A percentile compares a stretch with the other conserved stretches of the same genome.
Evolutionary conservation across 2,888 invertebrate species (phyloP).

Genomic region (Trissolcus brochymenae): DNA sequence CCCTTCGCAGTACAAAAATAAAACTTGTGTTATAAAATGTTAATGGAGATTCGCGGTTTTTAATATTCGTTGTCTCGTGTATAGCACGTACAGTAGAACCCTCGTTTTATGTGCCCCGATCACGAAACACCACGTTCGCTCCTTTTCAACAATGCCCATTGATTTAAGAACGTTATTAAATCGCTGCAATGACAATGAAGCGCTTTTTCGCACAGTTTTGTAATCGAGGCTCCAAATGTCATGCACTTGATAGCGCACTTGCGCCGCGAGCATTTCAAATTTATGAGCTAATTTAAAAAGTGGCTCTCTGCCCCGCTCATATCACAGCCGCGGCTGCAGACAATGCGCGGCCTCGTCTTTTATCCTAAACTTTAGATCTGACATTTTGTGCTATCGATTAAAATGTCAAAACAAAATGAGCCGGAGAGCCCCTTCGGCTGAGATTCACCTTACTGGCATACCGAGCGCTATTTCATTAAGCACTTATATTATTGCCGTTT

Average conservation of each 20-base stretch:
- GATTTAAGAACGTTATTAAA: constrained; percentile 43
- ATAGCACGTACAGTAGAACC: no score
- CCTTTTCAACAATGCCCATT: constrained; percentile 39
- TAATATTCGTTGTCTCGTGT: background rate
- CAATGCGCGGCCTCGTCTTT: constrained; percentile 57
- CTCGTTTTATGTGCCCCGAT: constrained; percentile 4
- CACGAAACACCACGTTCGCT: background rate
- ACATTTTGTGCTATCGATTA: constrained; percentile 58
- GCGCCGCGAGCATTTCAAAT: constrained; percentile 38
- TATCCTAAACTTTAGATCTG: constrained; percentile 60
- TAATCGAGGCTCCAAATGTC: constrained; percentile 47
- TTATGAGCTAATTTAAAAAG: constrained; percentile 57
- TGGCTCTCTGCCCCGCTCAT: constrained; percentile 46
- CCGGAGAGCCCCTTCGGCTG: constrained; percentile 18
- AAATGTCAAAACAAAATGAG: constrained; percentile 59
- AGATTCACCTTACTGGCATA: constrained; percentile 31
- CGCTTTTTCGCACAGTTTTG: constrained; percentile 45
- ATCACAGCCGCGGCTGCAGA: constrained; percentile 40
- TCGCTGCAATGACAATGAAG: constrained; percentile 36
- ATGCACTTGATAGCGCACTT: constrained; percentile 43
- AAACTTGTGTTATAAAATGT: constrained; percentile 17
- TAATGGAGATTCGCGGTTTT: constrained; percentile 27
- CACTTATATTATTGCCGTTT: constrained; percentile 37
- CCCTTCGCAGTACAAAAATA: constrained; percentile 22
- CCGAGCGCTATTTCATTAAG: constrained; percentile 38